These are phyloP conservation scores for Meandrina meandrites DNA, from an alignment of 92 coral and sea anemone species.

Conservation along the genomic window DNA sequence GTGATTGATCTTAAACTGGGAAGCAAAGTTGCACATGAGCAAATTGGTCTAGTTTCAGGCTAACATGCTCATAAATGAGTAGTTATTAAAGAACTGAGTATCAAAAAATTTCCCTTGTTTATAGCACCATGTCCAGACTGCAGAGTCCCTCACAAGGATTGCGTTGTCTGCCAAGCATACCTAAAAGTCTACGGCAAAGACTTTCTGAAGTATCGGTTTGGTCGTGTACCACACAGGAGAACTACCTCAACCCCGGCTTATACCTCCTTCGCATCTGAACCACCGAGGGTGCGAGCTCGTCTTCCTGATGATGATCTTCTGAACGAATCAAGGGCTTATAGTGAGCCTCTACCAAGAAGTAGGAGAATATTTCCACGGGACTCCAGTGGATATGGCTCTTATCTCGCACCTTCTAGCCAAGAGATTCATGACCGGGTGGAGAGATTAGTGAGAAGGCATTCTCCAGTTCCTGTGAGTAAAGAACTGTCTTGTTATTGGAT, in stretches of 20 bases:
- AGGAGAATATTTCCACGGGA: slow-evolving; percentile 63
- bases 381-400: slow-evolving; percentile 57
- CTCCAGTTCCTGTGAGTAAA: slow-evolving; percentile 63
- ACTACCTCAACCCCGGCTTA: slow-evolving; percentile 79
- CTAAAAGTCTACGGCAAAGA: slow-evolving; percentile 93
- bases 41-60: too few species aligned
- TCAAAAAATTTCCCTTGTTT: not conserved
- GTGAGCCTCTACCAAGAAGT: slow-evolving; percentile 85
- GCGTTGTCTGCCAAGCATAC: slow-evolving; percentile 96
- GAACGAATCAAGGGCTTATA: slow-evolving; percentile 88
- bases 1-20: too few species aligned
- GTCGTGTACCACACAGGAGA: slow-evolving; percentile 65
- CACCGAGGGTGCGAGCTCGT: slow-evolving; percentile 56
- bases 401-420: slow-evolving; percentile 62
- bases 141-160: slow-evolving; percentile 93
- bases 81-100: too few species aligned
- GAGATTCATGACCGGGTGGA: slow-evolving; percentile 85
- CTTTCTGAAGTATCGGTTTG: slow-evolving; percentile 86
- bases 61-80: too few species aligned
- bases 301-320: slow-evolving; percentile 77
- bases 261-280: slow-evolving; percentile 73
- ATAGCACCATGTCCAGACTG: slow-evolving; percentile 91
- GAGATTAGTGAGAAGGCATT: slow-evolving; percentile 48
- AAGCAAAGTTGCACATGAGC: not conserved
- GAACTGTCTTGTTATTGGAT: not conserved